Percentiles rank a stretch among this genome's conserved stretches.
phyloP scores from a whole-genome alignment of 2,113 vertebrate genomes.

The Leucopternis melanops region DNA sequence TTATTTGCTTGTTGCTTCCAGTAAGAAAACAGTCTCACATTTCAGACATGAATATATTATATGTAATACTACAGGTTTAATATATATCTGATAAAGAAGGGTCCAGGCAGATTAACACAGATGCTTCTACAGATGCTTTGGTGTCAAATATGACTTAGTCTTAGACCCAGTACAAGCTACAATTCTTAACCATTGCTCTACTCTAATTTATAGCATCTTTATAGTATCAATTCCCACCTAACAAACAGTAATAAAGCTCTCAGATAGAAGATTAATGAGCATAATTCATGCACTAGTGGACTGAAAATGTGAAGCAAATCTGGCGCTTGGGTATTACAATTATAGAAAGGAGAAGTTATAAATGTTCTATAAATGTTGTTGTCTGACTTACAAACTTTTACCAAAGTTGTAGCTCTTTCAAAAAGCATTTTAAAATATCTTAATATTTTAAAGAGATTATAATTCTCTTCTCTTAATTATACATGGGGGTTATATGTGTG shows the following conservation, averaged over 20 bases:
- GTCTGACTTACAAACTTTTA: background rate
- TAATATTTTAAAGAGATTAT: background rate
- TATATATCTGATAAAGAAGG: background rate
- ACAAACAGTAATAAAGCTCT: slow-evolving; percentile 16
- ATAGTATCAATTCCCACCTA: slow-evolving; percentile 1
- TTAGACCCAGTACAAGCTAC: background rate
- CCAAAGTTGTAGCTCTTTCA: background rate
- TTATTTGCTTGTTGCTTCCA: background rate
- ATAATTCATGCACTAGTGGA: slow-evolving; percentile 12
- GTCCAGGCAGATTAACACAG: background rate
- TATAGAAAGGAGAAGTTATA: background rate
- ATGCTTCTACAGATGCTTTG: background rate
- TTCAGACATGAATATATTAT: background rate
- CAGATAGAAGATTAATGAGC: slow-evolving; percentile 37
- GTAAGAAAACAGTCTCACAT: background rate
- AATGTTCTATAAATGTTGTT: background rate
- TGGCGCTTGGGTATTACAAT: background rate
- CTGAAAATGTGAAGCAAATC: slow-evolving; percentile 27
- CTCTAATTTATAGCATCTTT: slow-evolving; percentile 36
- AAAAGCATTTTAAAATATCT: background rate
- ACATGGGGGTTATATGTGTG: background rate
- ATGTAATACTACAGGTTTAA: background rate
- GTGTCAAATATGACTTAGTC: background rate
- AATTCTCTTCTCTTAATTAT: background rate
- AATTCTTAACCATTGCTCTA: background rate